phyloP scores from a whole-genome alignment of 2,888 invertebrate species.

The Macaria liturata region DNA sequence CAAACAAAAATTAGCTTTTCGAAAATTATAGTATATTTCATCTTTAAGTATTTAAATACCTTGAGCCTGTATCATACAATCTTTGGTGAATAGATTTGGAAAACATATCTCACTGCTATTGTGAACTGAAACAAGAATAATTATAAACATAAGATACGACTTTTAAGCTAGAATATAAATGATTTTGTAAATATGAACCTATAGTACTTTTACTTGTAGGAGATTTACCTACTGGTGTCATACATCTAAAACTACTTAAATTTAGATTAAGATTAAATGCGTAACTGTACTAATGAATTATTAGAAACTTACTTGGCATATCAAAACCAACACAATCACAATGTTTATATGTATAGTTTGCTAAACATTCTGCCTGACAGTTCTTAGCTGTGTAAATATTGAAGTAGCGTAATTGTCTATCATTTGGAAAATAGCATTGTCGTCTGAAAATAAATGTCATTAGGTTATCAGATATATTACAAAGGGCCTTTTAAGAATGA shows the following conservation, averaged over 20 bases:
- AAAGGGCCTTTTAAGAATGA: too few relatives aligned
- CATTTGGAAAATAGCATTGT: constrained; percentile 53
- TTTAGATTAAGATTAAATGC: too few relatives aligned
- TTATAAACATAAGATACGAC: too few relatives aligned
- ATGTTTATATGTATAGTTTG: constrained; percentile 42
- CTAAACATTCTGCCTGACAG: constrained; percentile 54
- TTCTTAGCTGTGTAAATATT: constrained; percentile 52
- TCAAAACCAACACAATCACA: constrained; percentile 52
- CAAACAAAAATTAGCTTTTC: too few relatives aligned
- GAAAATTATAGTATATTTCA: too few relatives aligned
- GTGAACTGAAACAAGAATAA: constrained; percentile 8
- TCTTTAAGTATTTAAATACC: not conserved
- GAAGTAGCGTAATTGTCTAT: constrained; percentile 49
- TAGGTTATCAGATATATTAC: too few relatives aligned
- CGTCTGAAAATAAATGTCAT: constrained; percentile 43
- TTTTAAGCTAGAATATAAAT: too few relatives aligned
- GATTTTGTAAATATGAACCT: too few relatives aligned
- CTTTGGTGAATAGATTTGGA: not conserved
- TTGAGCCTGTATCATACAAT: constrained; percentile 7
- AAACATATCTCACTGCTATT: constrained; percentile 21
- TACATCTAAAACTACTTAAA: too few relatives aligned
- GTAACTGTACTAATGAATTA: too few relatives aligned
- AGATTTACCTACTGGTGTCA: too few relatives aligned
- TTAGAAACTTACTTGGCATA: constrained; percentile 56
- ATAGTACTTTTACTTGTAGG: too few relatives aligned